A percentile compares a stretch with the other conserved stretches of the same genome.
Evolutionary conservation across 2,888 invertebrate genomes (phyloP).

Genomic region (Harpalus rubripes): DNA sequence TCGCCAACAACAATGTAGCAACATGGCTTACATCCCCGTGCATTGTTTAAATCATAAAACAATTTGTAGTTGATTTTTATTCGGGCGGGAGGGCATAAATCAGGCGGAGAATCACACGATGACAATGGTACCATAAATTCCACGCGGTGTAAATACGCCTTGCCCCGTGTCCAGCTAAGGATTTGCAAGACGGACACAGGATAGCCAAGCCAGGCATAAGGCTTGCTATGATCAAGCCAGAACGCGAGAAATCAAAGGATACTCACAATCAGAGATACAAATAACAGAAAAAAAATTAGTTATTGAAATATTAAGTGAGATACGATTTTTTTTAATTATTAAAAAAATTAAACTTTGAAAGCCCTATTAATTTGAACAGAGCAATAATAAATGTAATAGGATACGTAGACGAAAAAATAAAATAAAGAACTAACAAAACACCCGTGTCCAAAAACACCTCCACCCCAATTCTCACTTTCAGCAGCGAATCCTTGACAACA

Average conservation of each 20-base stretch:
- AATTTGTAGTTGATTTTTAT: constrained; percentile 63
- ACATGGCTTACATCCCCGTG: constrained; percentile 9
- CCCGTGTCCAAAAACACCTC: no score
- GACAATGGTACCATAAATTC: constrained; percentile 65
- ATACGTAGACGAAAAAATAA: no score
- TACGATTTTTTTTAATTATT: no score
- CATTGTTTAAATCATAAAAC: constrained; percentile 64
- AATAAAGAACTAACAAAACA: no score
- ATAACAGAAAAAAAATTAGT: background rate
- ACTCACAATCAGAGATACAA: background rate
- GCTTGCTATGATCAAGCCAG: background rate
- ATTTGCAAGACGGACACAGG: background rate
- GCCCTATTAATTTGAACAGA: no score
- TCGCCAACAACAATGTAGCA: constrained; percentile 7
- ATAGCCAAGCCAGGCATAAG: background rate
- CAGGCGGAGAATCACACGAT: constrained; percentile 62
- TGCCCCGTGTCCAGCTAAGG: constrained; percentile 44
- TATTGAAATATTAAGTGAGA: no score
- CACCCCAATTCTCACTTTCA: no score
- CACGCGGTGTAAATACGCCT: constrained; percentile 62
- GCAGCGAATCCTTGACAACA: no score
- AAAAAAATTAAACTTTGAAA: no score
- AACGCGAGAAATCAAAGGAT: background rate
- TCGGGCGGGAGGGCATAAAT: constrained; percentile 54
- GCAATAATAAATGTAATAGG: no score